Evolutionary conservation across 2,113 vertebrate genomes (phyloP).

Genomic region (Sturnus vulgaris): DNA sequence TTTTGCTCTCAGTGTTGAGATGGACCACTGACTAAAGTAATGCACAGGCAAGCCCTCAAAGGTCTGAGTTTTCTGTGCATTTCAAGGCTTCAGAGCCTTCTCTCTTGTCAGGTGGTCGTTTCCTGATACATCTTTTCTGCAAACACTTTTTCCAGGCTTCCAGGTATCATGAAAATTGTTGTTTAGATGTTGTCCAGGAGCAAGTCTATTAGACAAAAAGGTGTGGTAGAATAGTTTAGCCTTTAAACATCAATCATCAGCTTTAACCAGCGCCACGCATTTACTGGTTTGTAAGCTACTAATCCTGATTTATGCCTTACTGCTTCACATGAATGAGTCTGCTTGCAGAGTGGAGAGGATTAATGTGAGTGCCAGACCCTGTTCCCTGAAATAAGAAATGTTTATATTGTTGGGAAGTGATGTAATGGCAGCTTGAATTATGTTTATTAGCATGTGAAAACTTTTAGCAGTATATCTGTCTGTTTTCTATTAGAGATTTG

Average conservation of each 20-base stretch:
- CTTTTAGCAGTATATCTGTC: background rate
- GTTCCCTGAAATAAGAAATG: background rate
- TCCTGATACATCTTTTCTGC: background rate
- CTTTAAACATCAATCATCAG: background rate
- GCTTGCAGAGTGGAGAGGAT: background rate
- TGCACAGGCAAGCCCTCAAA: background rate
- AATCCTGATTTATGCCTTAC: background rate
- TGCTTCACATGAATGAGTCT: background rate
- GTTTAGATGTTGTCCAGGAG: background rate
- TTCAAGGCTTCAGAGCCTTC: background rate
- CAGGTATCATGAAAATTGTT: background rate
- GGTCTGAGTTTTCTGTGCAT: background rate
- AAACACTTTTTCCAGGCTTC: background rate
- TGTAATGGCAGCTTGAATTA: constrained; percentile 35
- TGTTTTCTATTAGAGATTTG: constrained; percentile 44
- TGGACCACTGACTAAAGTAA: background rate
- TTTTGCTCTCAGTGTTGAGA: background rate
- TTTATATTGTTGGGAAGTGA: constrained; percentile 44
- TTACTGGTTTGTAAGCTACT: background rate
- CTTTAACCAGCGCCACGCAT: background rate
- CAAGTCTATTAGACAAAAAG: background rate
- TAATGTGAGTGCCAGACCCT: background rate
- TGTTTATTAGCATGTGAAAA: constrained; percentile 42
- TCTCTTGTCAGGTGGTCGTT: background rate
- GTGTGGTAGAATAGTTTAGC: background rate